Percentiles rank a stretch among this genome's conserved stretches.
Evolutionary conservation across 2,797 vertebrate genomes (phyloP).

Genomic region (Emys orbicularis): DNA sequence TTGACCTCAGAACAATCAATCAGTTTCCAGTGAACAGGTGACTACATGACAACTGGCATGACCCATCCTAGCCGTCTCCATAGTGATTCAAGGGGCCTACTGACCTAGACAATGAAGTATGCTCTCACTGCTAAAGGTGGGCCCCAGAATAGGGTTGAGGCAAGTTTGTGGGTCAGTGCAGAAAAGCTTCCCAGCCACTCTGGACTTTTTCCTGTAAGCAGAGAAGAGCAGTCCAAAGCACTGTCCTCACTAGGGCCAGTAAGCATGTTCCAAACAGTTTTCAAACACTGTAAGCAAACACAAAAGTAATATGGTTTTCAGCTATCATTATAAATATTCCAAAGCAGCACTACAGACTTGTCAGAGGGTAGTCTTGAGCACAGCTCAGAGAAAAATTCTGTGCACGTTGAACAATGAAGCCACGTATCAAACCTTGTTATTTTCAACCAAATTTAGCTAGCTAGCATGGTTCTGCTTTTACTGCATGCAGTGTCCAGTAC

Average conservation of each 20-base stretch:
- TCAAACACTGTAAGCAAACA: neutral
- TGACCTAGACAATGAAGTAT: neutral
- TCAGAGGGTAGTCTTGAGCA: neutral
- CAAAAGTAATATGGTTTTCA: neutral
- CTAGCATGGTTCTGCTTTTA: neutral
- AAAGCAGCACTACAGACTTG: neutral
- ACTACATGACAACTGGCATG: neutral
- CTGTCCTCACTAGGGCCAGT: neutral
- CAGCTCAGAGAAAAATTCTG: neutral
- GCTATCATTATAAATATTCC: neutral
- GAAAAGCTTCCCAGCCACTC: neutral
- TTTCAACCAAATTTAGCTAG: neutral
- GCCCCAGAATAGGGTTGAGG: neutral
- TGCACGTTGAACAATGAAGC: neutral
- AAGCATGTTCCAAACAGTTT: neutral
- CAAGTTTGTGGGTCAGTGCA: rapidly evolving
- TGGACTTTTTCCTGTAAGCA: neutral
- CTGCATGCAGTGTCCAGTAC: neutral
- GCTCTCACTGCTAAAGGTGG: neutral
- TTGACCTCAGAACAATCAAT: neutral
- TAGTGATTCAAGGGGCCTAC: neutral
- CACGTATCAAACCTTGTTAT: neutral
- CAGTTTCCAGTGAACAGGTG: neutral
- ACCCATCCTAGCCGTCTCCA: rapidly evolving
- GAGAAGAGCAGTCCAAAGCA: neutral